phyloP scores from a whole-genome alignment of 2,113 vertebrate species.

The Pluvianellus socialis region DNA sequence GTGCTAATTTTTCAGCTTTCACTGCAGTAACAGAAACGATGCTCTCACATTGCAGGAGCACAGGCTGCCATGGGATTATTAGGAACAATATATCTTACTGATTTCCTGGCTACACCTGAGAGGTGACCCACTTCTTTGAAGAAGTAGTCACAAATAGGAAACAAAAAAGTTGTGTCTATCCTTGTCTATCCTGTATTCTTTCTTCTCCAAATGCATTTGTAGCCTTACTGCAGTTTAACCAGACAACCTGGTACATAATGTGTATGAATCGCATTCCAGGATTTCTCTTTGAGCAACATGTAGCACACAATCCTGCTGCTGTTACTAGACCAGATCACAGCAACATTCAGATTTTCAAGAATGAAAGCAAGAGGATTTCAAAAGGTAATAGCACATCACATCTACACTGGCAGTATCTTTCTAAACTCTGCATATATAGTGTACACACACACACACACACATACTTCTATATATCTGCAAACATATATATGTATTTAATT shows the following conservation, averaged over 20 bases:
- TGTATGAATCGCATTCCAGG: neutral
- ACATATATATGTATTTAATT: neutral
- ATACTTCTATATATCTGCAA: neutral
- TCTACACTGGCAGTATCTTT: neutral
- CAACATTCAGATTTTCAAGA: neutral
- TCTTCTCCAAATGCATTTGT: neutral
- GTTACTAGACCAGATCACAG: neutral
- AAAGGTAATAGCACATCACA: neutral
- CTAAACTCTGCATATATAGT: neutral
- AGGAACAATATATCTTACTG: neutral
- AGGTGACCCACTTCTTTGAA: neutral
- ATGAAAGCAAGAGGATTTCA: neutral
- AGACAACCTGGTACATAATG: no score
- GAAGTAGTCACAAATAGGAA: neutral
- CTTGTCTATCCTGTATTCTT: neutral
- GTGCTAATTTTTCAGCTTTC: neutral
- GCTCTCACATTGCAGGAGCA: neutral
- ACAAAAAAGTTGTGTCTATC: neutral
- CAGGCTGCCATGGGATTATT: neutral
- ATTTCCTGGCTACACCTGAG: neutral
- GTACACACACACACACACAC: no score
- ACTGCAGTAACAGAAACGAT: neutral
- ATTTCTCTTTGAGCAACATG: neutral
- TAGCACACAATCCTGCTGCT: neutral
- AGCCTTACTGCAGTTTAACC: neutral